Base-by-base conservation (phyloP, 2,888 invertebrate genomes). In the Lordiphosa andalusiaca region DNA sequence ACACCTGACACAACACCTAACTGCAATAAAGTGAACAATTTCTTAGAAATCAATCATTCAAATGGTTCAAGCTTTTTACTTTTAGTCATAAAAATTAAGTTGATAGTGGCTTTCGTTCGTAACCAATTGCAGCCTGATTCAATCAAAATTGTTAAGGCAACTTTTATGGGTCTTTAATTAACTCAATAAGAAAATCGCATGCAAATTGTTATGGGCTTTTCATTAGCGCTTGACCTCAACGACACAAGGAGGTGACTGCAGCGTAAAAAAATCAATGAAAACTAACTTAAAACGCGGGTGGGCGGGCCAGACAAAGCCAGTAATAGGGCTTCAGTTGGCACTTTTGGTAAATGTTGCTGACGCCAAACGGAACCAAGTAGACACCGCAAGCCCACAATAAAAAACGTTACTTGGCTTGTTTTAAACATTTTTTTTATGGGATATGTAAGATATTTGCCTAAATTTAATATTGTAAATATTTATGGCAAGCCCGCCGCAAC, bases 381-480 rank as follows among this genome's bases (percentile, higher is more conserved):
- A 41, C 23, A 39, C 36, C 25, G 49, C 16, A 57, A 62, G 80
- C 65, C 85, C 85, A 85, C 84, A 83, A 71, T 56, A 53, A 83
- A 82, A 53, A 83, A 82, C 68, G 83, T 71, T 67, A 74, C 60
- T 30, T 30, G 9, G 30, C 9, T 30, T 47, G 50, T 71, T 51
- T 48, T 49, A 46, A 44, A 54, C 39, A 64, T 44, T 61, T 57
- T 41, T 53, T 54, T 54, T 72, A 56, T 69, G 64, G 56, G 53
- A 73, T 65, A 57, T 53, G 57, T 64, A 62, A 82, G 53, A 84
- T 69, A 82, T 67, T 67, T 67, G 84, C 86, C 86, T 86, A 86
- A 85, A 82, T 82, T 85, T 86, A 82, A 83, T 71, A 85, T 76
- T 85, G 80, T 85, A 86, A 83, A 86, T 84, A 86, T 85, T 83